Base-by-base conservation (phyloP, 2,797 vertebrate genomes). In the Fringilla coelebs region DNA sequence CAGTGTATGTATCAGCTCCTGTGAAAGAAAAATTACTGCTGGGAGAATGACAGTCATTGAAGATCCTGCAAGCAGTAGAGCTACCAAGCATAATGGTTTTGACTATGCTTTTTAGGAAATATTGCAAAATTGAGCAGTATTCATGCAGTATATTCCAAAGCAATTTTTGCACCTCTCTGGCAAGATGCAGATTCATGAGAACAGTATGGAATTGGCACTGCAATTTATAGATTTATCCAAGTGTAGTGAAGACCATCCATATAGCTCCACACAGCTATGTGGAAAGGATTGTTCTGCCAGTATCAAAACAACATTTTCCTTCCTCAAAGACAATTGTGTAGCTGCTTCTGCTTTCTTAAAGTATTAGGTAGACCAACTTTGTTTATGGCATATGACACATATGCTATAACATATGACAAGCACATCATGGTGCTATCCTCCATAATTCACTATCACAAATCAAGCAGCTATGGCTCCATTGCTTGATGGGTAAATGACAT, bases 1-100 rank as follows among this genome's bases (percentile, higher is more conserved):
- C 34, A 74, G 48, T 20, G 72, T 49, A 70, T 20, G 72, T 49
- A 70, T 83, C 78, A 43, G 81, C 57, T 85, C 19, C 61, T 13
- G 17, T 32, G 65, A 95, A 92, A 91, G 63, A 88, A 80, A 89
- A 94, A 77, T n/a, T 72, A 46, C 68, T 83, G 31, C 89, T 87
- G 79, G 54, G 68, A 91, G 67, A 91, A 71, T 58, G 61, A 85
- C 72, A 83, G 72, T 24, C 57, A 54, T 2, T 85, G 72, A 89
- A 83, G 72, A 36, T 61, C 38, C 57, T 83, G 49, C 28, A 77
- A 93, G 79, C 32, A 68, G 41, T 2, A 51, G 9, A 85, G 38
- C 31, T 85, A 82, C n/a, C 61, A 80, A 85, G 75, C 15, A 5
- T 51, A 51, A 79, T 41, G 41, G 65, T 11, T 66, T 92, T 71